Evolutionary conservation across 2,113 vertebrate genomes (phyloP).

Genomic region (human (Homo sapiens)): GRCh38 chr20:2045001-2045500

Average conservation of each 20-base stretch:
- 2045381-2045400: background rate
- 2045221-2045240: background rate
- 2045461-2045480: background rate
- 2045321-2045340: too few species aligned
- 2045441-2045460: background rate
- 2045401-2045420: background rate
- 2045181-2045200: background rate
- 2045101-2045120: too few species aligned
- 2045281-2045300: background rate
- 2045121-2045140: too few species aligned
- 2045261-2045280: background rate
- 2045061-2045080: background rate
- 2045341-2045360: background rate
- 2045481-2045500: background rate
- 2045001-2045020: background rate
- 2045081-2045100: too few species aligned
- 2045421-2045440: background rate
- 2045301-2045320: background rate
- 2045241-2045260: background rate
- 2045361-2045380: background rate
- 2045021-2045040: background rate
- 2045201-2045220: background rate
- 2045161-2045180: background rate
- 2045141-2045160: background rate
- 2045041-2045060: background rate